Evolutionary conservation across 2,113 vertebrate genomes (phyloP), one percentile per base, ranked within the genome.

Genomic region (Xenopus laevis): DNA sequence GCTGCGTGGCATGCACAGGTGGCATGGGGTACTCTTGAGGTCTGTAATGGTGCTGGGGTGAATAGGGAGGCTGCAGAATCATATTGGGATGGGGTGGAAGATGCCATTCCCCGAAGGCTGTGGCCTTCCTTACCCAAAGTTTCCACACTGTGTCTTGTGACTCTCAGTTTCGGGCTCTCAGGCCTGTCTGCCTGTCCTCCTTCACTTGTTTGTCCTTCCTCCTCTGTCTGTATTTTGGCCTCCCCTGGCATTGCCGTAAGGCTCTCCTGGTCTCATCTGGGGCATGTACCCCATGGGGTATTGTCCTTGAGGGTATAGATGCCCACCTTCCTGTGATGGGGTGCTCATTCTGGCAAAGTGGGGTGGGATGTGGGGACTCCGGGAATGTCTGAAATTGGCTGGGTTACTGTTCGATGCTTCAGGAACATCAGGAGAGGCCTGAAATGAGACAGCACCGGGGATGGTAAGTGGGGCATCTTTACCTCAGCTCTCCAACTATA

Each of bases 161-260:
- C 96, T 96, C 89, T 99, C 97, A 98, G 95, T 89, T 99, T 99
- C 64, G 97, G 97, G 86, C 96, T 98, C 80, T 98, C 96, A 0
- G 96, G 83, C 6, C 87, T 91, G 62, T 96, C 88, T 84, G 64
- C 82, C 46, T 78, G 45, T 84, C 88, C 0, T 58, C 84, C 87
- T 2, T 83, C 83, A 52, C 90, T 87, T 6, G 84, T 80, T 47
- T 47, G 10, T 6, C 78, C 79, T 46, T 83, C 72, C 55, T 85
- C 84, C 85, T 12, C 85, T 75, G 11, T 78, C 74, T 50, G 81
- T 73, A 57, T 84, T 81, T 77, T 84, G 88, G 62, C 86, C 75
- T 89, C 85, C 0, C 73, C 65, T 0, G 85, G 74, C 61, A 87
- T 76, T n/a, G 85, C 86, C 82, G n/a, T 89, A 87, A 78, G 89